These are phyloP conservation scores for Ylistrum balloti DNA, from an alignment of 1,140 invertebrate genomes.

Conservation along the genomic window DNA sequence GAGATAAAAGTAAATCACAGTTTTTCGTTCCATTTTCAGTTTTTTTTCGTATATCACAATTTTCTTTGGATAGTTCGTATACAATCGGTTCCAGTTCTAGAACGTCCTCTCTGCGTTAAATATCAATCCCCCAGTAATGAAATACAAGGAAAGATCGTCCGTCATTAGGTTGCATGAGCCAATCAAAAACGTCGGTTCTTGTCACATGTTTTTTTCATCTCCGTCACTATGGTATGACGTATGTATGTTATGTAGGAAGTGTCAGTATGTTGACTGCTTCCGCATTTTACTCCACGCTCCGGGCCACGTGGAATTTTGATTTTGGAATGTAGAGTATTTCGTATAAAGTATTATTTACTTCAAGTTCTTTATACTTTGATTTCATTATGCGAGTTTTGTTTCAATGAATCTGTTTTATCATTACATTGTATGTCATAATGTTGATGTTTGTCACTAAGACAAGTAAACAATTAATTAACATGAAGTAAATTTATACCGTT, in stretches of 20 bases:
- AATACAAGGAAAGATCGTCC: neutral
- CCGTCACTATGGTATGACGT: neutral
- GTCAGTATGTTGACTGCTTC: neutral
- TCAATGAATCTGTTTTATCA: too few species aligned
- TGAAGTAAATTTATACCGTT: too few species aligned
- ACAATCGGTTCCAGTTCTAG: neutral
- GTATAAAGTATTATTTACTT: too few species aligned
- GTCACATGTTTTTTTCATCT: slow-evolving; percentile 13
- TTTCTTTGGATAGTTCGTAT: neutral
- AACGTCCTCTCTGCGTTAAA: neutral
- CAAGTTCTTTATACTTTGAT: too few species aligned
- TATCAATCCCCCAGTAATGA: neutral
- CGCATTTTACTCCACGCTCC: neutral
- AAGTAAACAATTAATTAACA: too few species aligned
- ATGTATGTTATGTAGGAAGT: neutral
- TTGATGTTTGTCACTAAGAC: too few species aligned
- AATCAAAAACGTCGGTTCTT: neutral
- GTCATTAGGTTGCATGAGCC: neutral
- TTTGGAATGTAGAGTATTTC: too few species aligned
- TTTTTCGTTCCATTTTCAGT: neutral
- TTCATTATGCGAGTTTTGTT: too few species aligned
- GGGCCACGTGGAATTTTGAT: neutral
- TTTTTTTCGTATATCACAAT: neutral
- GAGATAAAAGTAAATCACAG: neutral
- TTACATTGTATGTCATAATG: too few species aligned